phyloP scores from a whole-genome alignment of 2,888 invertebrate species.

The Dynastes grantii region DNA sequence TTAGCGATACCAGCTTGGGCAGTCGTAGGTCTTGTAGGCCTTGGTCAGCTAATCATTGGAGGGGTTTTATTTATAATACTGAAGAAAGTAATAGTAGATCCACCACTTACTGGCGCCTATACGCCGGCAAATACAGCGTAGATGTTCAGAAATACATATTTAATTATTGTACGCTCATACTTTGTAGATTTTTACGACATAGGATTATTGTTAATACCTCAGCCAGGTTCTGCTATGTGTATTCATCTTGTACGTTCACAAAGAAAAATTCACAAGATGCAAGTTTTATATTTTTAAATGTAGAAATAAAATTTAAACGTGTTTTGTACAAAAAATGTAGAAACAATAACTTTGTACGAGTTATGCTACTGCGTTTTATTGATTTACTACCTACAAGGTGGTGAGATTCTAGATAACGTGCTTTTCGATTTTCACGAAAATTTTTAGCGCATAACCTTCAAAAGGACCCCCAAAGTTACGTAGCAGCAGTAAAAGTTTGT shows the following conservation, averaged over 20 bases:
- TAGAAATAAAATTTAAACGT: no score
- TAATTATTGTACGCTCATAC: not conserved
- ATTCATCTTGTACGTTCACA: not conserved
- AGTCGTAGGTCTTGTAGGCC: constrained; percentile 48
- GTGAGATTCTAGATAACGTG: no score
- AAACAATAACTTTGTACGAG: no score
- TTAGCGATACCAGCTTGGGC: constrained; percentile 52
- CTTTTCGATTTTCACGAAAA: no score
- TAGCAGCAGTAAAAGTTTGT: no score
- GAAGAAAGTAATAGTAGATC: constrained; percentile 49
- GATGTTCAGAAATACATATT: not conserved
- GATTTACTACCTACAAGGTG: no score
- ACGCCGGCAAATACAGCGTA: constrained; percentile 50
- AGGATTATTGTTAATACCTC: not conserved
- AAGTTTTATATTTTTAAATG: no score
- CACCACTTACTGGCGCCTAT: constrained; percentile 45
- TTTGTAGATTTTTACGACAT: not conserved
- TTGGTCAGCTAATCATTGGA: constrained; percentile 49
- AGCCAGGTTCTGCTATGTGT: not conserved
- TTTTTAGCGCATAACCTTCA: no score
- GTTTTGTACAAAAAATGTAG: no score
- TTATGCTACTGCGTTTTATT: no score
- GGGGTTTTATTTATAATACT: constrained; percentile 46
- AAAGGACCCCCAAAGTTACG: no score
- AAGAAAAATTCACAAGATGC: no score